Conservation (phyloP, 2,888 invertebrate species). For the Cryptocheilus praepositus region DNA sequence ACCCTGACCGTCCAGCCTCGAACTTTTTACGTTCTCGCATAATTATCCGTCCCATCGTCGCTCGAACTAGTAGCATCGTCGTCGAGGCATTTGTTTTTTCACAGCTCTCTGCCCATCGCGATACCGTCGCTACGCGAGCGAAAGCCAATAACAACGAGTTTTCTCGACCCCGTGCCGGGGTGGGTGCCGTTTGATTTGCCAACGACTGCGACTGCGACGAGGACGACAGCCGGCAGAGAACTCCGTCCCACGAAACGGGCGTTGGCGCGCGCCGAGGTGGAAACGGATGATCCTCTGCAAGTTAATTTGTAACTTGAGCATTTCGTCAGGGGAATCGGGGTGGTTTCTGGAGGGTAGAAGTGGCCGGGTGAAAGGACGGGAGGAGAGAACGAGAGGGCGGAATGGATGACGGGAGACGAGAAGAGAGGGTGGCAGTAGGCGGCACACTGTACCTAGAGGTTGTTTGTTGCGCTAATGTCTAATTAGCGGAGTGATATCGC, state of each 20-base stretch:
- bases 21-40: no score
- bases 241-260: slow-evolving; percentile 5
- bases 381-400: slow-evolving; percentile 15
- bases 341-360: slow-evolving; percentile 34
- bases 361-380: slow-evolving; percentile 43
- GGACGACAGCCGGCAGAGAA: neutral
- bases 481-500: slow-evolving; percentile 72
- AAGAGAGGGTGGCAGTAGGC: slow-evolving; percentile 24
- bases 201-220: slow-evolving; percentile 27
- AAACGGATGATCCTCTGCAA: slow-evolving; percentile 70
- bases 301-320: slow-evolving; percentile 73
- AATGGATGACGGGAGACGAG: slow-evolving; percentile 31
- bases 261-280: slow-evolving; percentile 54
- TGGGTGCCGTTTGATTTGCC: slow-evolving; percentile 45
- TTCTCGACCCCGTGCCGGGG: no score
- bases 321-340: slow-evolving; percentile 56
- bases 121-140: no score
- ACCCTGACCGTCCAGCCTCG: no score
- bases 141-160: no score
- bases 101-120: no score
- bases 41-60: no score
- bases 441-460: slow-evolving; percentile 62
- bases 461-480: slow-evolving; percentile 73
- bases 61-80: no score
- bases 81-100: no score